Evolutionary conservation across 2,888 invertebrate genomes (phyloP).

Genomic region (Timema podura): DNA sequence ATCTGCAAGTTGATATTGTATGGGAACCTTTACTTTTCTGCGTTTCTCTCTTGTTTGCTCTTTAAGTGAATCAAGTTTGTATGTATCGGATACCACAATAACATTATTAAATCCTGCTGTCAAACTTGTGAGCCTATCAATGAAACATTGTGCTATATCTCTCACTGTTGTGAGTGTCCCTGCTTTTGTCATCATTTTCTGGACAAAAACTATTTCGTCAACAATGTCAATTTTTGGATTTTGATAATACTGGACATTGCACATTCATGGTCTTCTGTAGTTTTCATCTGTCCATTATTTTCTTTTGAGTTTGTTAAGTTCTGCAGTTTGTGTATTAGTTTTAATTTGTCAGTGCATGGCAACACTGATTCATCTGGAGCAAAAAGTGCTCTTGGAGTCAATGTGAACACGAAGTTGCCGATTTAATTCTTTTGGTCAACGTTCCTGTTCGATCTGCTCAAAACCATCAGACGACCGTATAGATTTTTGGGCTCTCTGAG

Average conservation of each 20-base stretch:
- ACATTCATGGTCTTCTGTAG: neutral
- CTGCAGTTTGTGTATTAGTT: slow-evolving; percentile 1
- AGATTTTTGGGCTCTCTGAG: neutral
- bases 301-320: slow-evolving; percentile 1
- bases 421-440: neutral
- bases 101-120: too few species aligned
- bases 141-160: neutral
- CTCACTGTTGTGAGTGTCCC: neutral
- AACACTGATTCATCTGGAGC: neutral
- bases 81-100: neutral
- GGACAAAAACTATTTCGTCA: slow-evolving; percentile 3
- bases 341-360: neutral
- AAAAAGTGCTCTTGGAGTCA: neutral
- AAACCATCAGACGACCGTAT: neutral
- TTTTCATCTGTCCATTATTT: neutral
- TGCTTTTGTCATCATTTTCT: too few species aligned
- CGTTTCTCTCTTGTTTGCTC: neutral
- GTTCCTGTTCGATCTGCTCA: neutral
- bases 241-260: neutral
- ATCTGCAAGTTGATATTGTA: neutral
- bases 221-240: neutral
- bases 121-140: neutral
- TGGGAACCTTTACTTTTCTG: neutral
- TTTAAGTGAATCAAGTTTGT: neutral
- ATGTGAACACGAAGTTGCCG: neutral